phyloP scores from a whole-genome alignment of 1,140 invertebrate species.

The Hylaeus volcanicus region DNA sequence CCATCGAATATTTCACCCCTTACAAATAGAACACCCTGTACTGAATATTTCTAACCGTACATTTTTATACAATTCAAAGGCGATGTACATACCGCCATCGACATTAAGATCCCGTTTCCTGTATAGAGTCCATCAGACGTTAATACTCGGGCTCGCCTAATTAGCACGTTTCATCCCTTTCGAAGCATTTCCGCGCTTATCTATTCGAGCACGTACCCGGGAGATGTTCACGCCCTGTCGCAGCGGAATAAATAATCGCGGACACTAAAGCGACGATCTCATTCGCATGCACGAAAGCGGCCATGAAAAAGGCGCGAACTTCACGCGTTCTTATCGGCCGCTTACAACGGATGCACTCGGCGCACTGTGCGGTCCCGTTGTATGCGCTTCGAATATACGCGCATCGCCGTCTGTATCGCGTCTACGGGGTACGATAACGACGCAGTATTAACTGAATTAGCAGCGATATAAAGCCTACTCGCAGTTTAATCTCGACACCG shows the following conservation, averaged over 20 bases:
- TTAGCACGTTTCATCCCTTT: not conserved
- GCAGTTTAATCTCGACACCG: conserved; percentile 68
- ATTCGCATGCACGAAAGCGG: not conserved
- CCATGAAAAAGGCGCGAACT: conserved; percentile 27
- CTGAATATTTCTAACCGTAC: too few relatives aligned
- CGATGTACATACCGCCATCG: too few relatives aligned
- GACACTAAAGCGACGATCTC: conserved; percentile 17
- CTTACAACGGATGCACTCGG: conserved; percentile 15
- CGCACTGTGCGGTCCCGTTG: not conserved
- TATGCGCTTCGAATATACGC: not conserved
- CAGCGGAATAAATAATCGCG: not conserved
- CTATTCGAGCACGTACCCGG: not conserved
- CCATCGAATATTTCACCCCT: too few relatives aligned
- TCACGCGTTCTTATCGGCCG: conserved; percentile 31
- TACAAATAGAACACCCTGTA: too few relatives aligned
- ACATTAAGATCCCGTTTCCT: too few relatives aligned
- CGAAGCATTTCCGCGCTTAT: not conserved
- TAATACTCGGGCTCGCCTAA: not conserved
- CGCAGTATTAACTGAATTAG: conserved; percentile 68
- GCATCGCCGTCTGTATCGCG: conserved; percentile 1
- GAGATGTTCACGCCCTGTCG: not conserved
- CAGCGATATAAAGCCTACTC: conserved; percentile 65
- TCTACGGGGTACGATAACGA: conserved; percentile 64
- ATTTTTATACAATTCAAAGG: too few relatives aligned
- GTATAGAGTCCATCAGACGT: not conserved